Evolutionary conservation across 2,113 vertebrate genomes (phyloP), one percentile per base, ranked within the genome.

Genomic region (Pseudorasbora parva): DNA sequence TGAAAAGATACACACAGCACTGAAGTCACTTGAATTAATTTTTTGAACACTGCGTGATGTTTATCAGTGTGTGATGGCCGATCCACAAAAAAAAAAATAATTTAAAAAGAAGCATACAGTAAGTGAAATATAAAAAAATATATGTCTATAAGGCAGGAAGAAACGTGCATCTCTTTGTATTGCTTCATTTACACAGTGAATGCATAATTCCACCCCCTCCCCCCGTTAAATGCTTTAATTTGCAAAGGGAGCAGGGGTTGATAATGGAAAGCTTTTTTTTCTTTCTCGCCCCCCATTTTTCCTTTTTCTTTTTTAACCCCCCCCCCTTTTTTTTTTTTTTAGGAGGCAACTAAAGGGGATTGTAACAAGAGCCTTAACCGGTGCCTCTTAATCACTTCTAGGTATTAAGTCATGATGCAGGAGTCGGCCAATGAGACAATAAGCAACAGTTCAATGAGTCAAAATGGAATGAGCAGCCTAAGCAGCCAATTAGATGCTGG

Each of bases 371-470:
- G 95, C 95, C 96, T 96, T 98, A 98, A 99, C 98, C 95, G 97
- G 97, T 98, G 97, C 96, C 97, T 99, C 97, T 98, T 98, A 97
- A 98, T 98, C 97, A 97, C 97, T 98, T 97, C 96, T 97, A 99
- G 98, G 97, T 98, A 98, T 98, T 98, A 98, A 98, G 97, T 99
- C 96, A 97, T 97, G 96, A 98, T 99, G 98, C 98, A 98, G 97
- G 98, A 99, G 97, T 98, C 96, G 96, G 97, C 97, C 95, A 97
- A 97, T 96, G 97, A 99, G 97, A 98, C 97, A 97, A 98, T 99
- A 99, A 98, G 96, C 97, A 99, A 98, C 97, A 99, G 97, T 98
- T 98, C 97, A 98, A 98, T 99, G 97, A 99, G 97, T 99, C 97
- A 98, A 97, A 99, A 99, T 99, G 98, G 98, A 98, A 96, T 98